Percentiles rank a stretch among this genome's conserved stretches.
Evolutionary conservation across 2,797 vertebrate genomes (phyloP).

Genomic region (Octomys mimax): DNA sequence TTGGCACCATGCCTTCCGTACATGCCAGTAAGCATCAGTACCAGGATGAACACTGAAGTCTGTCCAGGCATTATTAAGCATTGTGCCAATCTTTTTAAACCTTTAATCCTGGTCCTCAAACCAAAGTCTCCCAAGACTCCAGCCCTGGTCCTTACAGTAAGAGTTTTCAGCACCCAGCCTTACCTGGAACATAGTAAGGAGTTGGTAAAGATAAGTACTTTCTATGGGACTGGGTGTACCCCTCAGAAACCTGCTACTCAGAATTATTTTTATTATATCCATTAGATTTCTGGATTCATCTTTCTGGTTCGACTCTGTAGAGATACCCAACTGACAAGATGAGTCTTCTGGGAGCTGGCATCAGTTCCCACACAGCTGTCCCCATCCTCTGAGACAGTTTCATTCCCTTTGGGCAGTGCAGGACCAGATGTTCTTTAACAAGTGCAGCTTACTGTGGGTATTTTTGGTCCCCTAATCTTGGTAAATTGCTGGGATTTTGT

Average conservation of each 20-base stretch:
- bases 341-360: neutral
- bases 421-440: conserved; percentile 84
- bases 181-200: neutral
- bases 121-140: neutral
- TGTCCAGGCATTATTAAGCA: neutral
- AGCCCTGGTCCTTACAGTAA: neutral
- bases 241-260: neutral
- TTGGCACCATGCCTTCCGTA: neutral
- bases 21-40: neutral
- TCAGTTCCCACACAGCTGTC: neutral
- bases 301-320: neutral
- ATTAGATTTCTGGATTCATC: neutral
- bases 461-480: conserved; percentile 62
- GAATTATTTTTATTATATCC: neutral
- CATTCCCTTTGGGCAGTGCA: conserved; percentile 83
- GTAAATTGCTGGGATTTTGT: conserved; percentile 52
- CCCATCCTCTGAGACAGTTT: conserved; percentile 69
- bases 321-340: neutral
- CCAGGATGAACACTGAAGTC: neutral
- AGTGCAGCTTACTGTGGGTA: conserved; percentile 68
- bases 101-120: neutral
- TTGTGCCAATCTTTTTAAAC: neutral
- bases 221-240: rapidly evolving
- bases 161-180: neutral
- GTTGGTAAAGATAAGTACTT: rapidly evolving